Percentiles rank a stretch among this genome's conserved stretches.
Evolutionary conservation across 2,113 vertebrate genomes (phyloP).

Genomic region (Cygnus buccinator): DNA sequence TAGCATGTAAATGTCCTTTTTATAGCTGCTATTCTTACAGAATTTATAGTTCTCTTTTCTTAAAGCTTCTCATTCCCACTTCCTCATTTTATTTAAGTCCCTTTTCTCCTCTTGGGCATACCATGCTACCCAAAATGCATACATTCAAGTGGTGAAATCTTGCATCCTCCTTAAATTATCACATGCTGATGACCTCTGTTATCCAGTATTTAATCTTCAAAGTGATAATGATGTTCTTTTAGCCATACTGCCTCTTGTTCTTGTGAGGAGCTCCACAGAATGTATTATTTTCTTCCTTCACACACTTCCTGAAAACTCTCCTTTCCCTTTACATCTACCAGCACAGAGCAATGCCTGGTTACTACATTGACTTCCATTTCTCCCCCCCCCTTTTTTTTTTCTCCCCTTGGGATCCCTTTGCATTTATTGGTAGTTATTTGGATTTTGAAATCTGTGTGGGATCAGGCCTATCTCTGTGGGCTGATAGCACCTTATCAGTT

Average conservation of each 20-base stretch:
- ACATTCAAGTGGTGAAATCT: neutral
- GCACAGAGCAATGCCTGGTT: neutral
- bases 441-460: neutral
- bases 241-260: neutral
- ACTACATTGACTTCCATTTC: neutral
- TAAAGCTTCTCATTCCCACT: constrained; percentile 37
- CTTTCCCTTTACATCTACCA: neutral
- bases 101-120: constrained; percentile 5
- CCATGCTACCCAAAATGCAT: neutral
- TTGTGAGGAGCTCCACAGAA: neutral
- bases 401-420: neutral
- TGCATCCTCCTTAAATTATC: constrained; percentile 13
- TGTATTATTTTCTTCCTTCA: neutral
- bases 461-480: neutral
- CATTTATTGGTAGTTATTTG: neutral
- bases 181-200: neutral
- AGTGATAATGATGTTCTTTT: neutral
- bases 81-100: constrained; percentile 42
- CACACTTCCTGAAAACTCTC: constrained; percentile 11
- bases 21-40: constrained; percentile 45
- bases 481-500: neutral
- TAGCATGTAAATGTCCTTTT: constrained; percentile 47
- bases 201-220: neutral
- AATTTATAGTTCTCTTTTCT: constrained; percentile 60
- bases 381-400: neutral